phyloP scores from a whole-genome alignment of 2,797 vertebrate genomes.

The Alectoris magna region DNA sequence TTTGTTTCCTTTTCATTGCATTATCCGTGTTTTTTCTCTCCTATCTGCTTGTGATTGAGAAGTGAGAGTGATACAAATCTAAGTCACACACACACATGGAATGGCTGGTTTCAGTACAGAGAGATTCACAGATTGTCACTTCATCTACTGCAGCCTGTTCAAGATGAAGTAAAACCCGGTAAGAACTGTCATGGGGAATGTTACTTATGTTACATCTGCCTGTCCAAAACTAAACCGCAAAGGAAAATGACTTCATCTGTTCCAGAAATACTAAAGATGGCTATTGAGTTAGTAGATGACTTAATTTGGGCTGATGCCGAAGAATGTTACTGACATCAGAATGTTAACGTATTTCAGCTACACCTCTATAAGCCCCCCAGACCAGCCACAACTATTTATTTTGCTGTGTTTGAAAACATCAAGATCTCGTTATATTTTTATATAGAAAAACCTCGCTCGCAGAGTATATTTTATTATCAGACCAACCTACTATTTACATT shows the following conservation, averaged over 20 bases:
- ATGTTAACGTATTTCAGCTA: neutral
- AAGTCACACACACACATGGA: fast-evolving
- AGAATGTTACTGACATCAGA: neutral
- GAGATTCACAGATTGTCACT: fast-evolving
- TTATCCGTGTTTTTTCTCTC: neutral
- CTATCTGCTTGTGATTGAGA: neutral
- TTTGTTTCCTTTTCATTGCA: neutral
- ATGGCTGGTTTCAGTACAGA: neutral
- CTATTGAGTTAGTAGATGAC: neutral
- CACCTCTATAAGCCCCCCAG: neutral
- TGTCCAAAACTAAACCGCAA: neutral
- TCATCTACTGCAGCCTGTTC: fast-evolving
- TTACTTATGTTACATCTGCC: neutral
- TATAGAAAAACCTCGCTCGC: neutral
- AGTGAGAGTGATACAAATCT: fast-evolving
- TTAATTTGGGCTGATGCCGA: neutral
- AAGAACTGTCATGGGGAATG: neutral
- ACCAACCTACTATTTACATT: neutral
- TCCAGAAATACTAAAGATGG: neutral
- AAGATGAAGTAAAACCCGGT: neutral
- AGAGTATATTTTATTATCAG: neutral
- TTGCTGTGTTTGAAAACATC: slow-evolving; percentile 4
- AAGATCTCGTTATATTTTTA: slow-evolving; percentile 13
- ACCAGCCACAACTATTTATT: neutral
- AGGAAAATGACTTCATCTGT: neutral